Evolutionary conservation across 1,140 invertebrate species (phyloP).

Genomic region (Coenobita brevimanus): DNA sequence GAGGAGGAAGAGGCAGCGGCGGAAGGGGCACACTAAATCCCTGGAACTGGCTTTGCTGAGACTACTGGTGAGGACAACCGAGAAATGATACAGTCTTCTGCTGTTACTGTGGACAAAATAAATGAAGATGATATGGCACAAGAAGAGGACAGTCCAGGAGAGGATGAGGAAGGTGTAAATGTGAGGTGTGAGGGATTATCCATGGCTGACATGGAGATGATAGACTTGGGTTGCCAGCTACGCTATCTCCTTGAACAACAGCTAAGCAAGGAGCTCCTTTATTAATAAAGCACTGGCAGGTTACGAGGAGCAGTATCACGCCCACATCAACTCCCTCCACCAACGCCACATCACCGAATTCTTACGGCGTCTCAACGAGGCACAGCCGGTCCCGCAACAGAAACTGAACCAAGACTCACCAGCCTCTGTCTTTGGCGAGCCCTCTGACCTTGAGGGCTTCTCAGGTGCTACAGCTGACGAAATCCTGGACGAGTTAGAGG

Average conservation of each 20-base stretch:
- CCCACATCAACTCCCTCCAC: slow-evolving; percentile 27
- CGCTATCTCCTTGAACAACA: slow-evolving; percentile 22
- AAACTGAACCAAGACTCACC: background rate
- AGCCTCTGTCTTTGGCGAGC: too few species aligned
- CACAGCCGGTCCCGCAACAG: background rate
- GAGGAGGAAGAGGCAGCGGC: background rate
- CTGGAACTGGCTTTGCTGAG: too few species aligned
- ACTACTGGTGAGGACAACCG: background rate
- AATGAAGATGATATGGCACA: too few species aligned
- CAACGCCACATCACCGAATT: slow-evolving; percentile 27
- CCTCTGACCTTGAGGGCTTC: too few species aligned
- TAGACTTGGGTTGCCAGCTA: slow-evolving; percentile 20
- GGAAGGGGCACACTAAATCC: background rate
- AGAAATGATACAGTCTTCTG: background rate
- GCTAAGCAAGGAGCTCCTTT: background rate
- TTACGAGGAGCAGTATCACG: slow-evolving; percentile 18
- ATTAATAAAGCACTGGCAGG: slow-evolving; percentile 15
- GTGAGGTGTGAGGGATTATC: background rate
- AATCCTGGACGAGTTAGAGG: too few species aligned
- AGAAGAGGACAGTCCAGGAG: too few species aligned
- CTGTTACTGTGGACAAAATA: background rate
- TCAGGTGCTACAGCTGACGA: too few species aligned
- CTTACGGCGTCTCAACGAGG: slow-evolving; percentile 7
- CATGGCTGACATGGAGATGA: slow-evolving; percentile 2
- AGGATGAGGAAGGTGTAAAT: background rate